A percentile compares a stretch with the other conserved stretches of the same genome.
phyloP scores from a whole-genome alignment of 2,888 invertebrate species.

The Caenorhabditis wallacei region DNA sequence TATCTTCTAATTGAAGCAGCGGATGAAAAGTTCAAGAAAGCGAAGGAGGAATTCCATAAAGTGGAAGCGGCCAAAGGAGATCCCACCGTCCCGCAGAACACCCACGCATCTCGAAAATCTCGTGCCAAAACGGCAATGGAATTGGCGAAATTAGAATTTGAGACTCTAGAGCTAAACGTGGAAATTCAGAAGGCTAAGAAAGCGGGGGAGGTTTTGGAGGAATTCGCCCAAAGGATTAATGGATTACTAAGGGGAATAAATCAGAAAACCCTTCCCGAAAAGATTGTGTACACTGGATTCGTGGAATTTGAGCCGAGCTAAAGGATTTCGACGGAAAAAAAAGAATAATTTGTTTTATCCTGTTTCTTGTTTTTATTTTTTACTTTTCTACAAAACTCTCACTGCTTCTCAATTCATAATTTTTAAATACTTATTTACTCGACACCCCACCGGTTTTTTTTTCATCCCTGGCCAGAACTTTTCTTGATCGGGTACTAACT shows the following conservation, averaged over 20 bases:
- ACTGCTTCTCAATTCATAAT: too few species aligned
- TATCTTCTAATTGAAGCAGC: neutral
- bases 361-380: too few species aligned
- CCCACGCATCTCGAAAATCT: conserved; percentile 20
- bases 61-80: neutral
- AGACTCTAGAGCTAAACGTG: neutral
- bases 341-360: too few species aligned
- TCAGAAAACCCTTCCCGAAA: neutral
- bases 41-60: neutral
- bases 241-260: neutral
- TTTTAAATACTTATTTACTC: too few species aligned
- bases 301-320: conserved; percentile 27
- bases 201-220: neutral
- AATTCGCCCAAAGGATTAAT: neutral
- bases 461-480: too few species aligned
- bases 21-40: neutral
- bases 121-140: conserved; percentile 21
- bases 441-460: too few species aligned
- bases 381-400: too few species aligned
- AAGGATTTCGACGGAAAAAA: neutral
- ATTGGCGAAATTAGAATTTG: neutral
- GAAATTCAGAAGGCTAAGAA: neutral
- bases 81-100: neutral
- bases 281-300: neutral
- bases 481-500: too few species aligned